phyloP scores from a whole-genome alignment of 2,797 vertebrate species.

The Apogon talboti region DNA sequence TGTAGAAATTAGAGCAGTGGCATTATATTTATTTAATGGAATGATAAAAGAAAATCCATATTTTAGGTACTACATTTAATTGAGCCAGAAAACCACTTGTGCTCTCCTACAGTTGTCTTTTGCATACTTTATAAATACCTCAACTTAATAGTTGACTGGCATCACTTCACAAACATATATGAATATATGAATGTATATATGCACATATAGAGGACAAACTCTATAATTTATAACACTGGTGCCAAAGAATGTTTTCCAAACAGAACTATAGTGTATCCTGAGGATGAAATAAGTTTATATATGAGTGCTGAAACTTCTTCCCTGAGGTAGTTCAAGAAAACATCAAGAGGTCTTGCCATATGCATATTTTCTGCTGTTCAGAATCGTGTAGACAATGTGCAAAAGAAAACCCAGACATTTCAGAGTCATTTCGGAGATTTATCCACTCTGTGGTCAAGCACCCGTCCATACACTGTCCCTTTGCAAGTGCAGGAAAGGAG shows the following conservation, averaged over 20 bases:
- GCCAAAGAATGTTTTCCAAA: slow-evolving; percentile 17
- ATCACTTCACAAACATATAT: slow-evolving; percentile 15
- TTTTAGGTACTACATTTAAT: slow-evolving; percentile 10
- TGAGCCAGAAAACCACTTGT: slow-evolving; percentile 8
- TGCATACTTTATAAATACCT: slow-evolving; percentile 11
- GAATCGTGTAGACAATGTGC: slow-evolving; percentile 40
- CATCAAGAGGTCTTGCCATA: slow-evolving; percentile 38
- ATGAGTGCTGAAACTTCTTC: slow-evolving; percentile 23
- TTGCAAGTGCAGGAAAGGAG: slow-evolving; percentile 53
- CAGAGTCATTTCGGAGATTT: slow-evolving; percentile 20
- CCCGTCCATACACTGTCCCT: slow-evolving; percentile 33
- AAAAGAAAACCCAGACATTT: slow-evolving; percentile 28
- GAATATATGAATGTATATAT: background rate
- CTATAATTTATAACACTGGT: slow-evolving; percentile 11
- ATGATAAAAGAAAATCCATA: background rate
- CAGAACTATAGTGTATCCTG: slow-evolving; percentile 7
- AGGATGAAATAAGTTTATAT: slow-evolving; percentile 13
- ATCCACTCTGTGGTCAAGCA: slow-evolving; percentile 25
- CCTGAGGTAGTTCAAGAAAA: slow-evolving; percentile 43
- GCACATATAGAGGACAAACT: slow-evolving; percentile 3
- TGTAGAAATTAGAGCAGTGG: slow-evolving; percentile 7
- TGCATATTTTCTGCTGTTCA: slow-evolving; percentile 51
- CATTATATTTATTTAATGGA: slow-evolving; percentile 16
- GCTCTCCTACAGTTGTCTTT: slow-evolving; percentile 21
- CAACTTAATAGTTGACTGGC: background rate